Conservation (phyloP, 2,888 invertebrate genomes). For the Linyphia triangularis region DNA sequence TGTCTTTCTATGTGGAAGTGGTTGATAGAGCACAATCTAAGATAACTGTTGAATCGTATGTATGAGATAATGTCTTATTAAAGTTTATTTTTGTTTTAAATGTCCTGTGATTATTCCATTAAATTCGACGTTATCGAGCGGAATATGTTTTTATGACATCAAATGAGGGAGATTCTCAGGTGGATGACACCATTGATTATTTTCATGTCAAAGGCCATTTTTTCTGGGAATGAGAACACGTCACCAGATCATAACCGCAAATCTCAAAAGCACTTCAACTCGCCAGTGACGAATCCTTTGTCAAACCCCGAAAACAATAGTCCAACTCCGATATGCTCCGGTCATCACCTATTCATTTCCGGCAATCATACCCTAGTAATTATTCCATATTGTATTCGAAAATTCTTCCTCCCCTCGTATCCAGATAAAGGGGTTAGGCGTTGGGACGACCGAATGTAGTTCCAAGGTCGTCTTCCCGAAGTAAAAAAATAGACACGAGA, state of each 20-base stretch:
- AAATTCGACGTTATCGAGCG: no score
- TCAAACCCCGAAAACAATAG: conserved; percentile 9
- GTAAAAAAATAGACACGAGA: conserved; percentile 39
- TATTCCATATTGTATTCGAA: not conserved
- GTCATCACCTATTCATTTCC: conserved; percentile 12
- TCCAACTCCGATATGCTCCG: not conserved
- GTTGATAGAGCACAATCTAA: no score
- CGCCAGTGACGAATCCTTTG: not conserved
- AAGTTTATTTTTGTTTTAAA: no score
- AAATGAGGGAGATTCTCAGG: no score
- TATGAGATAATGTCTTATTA: no score
- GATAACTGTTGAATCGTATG: no score
- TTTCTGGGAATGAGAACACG: not conserved
- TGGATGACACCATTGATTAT: not conserved
- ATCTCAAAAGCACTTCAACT: not conserved
- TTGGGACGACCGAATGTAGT: not conserved
- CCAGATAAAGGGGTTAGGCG: not conserved
- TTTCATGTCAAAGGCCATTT: no score
- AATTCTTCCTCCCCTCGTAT: not conserved
- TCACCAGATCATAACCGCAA: not conserved
- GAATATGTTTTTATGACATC: no score
- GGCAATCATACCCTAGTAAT: conserved; percentile 12
- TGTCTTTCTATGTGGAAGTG: no score
- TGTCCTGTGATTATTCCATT: no score
- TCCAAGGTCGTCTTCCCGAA: conserved; percentile 20